Evolutionary conservation across 2,888 invertebrate genomes (phyloP).

Genomic region (Galerucella nymphaeae): DNA sequence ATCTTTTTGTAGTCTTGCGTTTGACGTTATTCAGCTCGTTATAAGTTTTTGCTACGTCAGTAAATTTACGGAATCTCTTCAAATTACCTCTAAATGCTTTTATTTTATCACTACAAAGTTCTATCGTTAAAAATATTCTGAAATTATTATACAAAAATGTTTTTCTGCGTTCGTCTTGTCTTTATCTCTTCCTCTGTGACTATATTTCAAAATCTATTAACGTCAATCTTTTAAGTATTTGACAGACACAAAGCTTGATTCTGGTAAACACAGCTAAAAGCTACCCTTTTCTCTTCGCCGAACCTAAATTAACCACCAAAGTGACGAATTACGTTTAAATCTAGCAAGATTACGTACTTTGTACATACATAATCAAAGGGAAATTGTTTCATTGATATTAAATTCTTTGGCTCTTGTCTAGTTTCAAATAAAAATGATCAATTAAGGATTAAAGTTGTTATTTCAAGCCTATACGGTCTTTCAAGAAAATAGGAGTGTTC

Average conservation of each 20-base stretch:
- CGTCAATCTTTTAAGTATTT: background rate
- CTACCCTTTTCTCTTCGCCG: constrained; percentile 3
- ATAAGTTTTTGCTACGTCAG: background rate
- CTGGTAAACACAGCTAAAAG: background rate
- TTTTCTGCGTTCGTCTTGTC: too few species aligned
- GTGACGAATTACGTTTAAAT: background rate
- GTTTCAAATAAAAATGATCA: too few species aligned
- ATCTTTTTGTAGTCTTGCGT: background rate
- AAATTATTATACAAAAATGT: too few species aligned
- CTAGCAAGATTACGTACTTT: background rate
- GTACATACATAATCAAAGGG: background rate
- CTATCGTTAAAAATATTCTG: too few species aligned
- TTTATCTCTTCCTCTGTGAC: too few species aligned
- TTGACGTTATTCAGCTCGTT: background rate
- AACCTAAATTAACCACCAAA: background rate
- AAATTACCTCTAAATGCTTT: background rate
- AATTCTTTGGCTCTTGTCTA: too few species aligned
- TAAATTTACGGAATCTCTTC: too few species aligned
- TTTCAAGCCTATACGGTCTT: too few species aligned
- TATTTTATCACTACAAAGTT: background rate
- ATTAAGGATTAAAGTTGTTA: too few species aligned
- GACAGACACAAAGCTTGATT: background rate
- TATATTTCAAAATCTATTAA: background rate
- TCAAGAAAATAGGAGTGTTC: too few species aligned
- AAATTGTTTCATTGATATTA: background rate